Evolutionary conservation across 2,797 vertebrate species (phyloP), one percentile per base, ranked within the genome.

Genomic region (Acestrorhynchus altus): DNA sequence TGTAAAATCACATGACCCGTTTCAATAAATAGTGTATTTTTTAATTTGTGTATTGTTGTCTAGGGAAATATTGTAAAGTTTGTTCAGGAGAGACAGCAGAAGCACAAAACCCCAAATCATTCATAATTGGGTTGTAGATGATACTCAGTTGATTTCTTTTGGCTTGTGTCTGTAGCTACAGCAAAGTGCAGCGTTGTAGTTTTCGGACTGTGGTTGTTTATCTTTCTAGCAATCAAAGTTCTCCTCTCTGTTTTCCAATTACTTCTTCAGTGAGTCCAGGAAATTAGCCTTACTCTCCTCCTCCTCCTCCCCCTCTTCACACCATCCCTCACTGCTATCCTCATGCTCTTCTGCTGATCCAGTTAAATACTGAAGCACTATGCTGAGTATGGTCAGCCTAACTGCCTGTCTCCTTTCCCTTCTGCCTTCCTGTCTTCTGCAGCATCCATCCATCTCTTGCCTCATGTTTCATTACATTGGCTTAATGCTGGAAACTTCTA

Each of bases 311-410:
- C 46, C 61, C 18, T 18, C 70, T 31, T 24, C 56, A 46, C 47
- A 51, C 57, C 26, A 16, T 59, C 51, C 28, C 46, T 57, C 42
- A 57, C 42, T 66, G 35, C 13, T 52, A 49, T 74, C 40, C 18
- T 78, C 20, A n/a, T 56, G 22, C 39, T 69, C 12, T 70, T 72
- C 73, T 81, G 78, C 75, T 81, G 68, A 76, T 35, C 18, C 35
- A 42, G 76, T 68, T 16, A 63, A 65, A 76, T 68, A 4, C 54
- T 59, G 24, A 72, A 59, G 59, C 64, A 52, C 6, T 31, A 16
- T 54, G 49, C 47, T 49, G 47, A 52, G 35, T 71, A 4, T 35
- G 51, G 16, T 70, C 72, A 47, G 24, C 20, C 10, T 9, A 68
- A 47, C 40, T 35, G 31, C 31, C 31, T 35, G 31, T 35, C 49